phyloP scores from a whole-genome alignment of 2,113 vertebrate species.

The Phyllostomus discolor region DNA sequence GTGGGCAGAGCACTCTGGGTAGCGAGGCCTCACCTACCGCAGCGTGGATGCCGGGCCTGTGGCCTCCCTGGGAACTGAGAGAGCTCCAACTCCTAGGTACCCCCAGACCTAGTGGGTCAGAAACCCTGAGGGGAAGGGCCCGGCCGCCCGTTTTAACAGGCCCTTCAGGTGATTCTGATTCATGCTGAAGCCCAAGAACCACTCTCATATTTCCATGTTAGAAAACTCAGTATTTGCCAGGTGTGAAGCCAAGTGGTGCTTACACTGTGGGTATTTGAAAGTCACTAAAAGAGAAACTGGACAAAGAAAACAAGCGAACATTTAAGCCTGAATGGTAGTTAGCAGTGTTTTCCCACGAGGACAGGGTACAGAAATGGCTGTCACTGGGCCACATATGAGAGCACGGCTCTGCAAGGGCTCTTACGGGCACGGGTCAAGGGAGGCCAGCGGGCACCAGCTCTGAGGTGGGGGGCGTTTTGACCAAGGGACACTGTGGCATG shows the following conservation, averaged over 20 bases:
- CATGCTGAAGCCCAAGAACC: not conserved
- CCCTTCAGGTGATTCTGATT: not conserved
- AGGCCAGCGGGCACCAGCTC: not conserved
- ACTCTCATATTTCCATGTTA: not conserved
- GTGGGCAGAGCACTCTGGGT: too few species aligned
- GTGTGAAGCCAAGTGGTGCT: not conserved
- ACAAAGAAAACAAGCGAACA: not conserved
- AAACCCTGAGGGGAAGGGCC: not conserved
- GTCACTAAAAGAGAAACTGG: conserved; percentile 1
- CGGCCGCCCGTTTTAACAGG: not conserved
- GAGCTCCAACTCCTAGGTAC: not conserved
- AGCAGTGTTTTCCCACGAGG: not conserved
- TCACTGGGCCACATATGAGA: not conserved
- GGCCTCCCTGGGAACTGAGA: not conserved
- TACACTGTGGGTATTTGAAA: not conserved
- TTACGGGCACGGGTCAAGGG: not conserved
- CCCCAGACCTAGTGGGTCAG: not conserved
- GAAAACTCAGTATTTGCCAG: not conserved
- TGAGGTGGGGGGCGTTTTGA: not conserved
- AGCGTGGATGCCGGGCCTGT: too few species aligned
- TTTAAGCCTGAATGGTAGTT: not conserved
- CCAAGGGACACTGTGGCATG: not conserved
- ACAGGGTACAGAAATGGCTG: not conserved
- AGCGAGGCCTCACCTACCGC: accelerated
- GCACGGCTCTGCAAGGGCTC: not conserved